phyloP scores from a whole-genome alignment of 2,888 invertebrate genomes.

The Pseudoips prasinana region DNA sequence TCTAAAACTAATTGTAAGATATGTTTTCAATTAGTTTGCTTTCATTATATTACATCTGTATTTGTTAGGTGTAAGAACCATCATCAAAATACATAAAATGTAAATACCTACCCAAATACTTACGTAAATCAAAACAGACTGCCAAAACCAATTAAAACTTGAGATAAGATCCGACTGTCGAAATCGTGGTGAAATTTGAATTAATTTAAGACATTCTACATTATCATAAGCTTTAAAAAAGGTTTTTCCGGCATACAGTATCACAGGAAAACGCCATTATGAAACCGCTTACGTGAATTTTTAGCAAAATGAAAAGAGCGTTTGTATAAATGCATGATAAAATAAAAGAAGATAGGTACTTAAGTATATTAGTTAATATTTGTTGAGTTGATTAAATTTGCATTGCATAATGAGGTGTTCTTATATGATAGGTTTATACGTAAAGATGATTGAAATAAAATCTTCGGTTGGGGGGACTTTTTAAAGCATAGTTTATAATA shows the following conservation, averaged over 20 bases:
- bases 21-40: too few relatives aligned
- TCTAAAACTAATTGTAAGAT: too few relatives aligned
- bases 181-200: conserved; percentile 40
- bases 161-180: conserved; percentile 26
- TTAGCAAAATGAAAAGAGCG: conserved; percentile 35
- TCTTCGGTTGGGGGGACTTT: too few relatives aligned
- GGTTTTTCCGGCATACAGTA: conserved; percentile 37
- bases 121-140: background rate
- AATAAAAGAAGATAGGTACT: conserved; percentile 30
- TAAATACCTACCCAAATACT: too few relatives aligned
- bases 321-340: conserved; percentile 26
- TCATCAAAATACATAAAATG: too few relatives aligned
- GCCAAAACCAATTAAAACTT: conserved; percentile 28
- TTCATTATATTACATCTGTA: too few relatives aligned
- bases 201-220: conserved; percentile 41
- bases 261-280: conserved; percentile 39
- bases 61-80: too few relatives aligned
- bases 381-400: conserved; percentile 22
- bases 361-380: conserved; percentile 27
- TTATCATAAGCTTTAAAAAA: conserved; percentile 47
- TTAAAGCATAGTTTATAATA: too few relatives aligned
- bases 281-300: conserved; percentile 39
- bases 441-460: too few relatives aligned
- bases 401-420: conserved; percentile 15
- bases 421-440: too few relatives aligned